Evolutionary conservation across 35 echinoderm and acorn worm genomes (phyloP).

Genomic region (Patiria miniata): DNA sequence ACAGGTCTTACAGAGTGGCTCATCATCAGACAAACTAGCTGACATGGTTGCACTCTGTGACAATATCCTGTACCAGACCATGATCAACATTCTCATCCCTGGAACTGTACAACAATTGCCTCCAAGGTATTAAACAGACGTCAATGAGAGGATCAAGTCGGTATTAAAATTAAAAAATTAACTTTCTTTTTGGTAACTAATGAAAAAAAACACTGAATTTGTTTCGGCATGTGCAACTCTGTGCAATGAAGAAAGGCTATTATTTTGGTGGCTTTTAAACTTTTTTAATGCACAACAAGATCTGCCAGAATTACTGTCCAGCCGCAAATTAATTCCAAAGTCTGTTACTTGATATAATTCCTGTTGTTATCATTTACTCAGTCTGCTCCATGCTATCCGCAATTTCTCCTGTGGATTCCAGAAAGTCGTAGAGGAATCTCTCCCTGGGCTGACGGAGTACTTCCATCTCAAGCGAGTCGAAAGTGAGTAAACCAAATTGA

Average conservation of each 20-base stretch:
- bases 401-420: conserved; percentile 63
- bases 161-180: no score
- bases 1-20: background rate
- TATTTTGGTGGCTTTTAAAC: no score
- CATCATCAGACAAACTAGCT: background rate
- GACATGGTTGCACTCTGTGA: conserved; percentile 66
- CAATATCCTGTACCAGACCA: conserved; percentile 79
- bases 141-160: no score
- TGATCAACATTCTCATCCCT: conserved; percentile 66
- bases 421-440: conserved; percentile 44
- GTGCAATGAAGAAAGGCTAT: no score
- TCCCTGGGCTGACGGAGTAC: conserved; percentile 22
- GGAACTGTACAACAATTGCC: conserved; percentile 62
- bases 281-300: no score
- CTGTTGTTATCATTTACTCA: conserved; percentile 22
- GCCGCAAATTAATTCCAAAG: no score
- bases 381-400: conserved; percentile 70
- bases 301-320: no score
- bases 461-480: conserved; percentile 39
- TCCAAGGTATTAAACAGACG: conserved; percentile 42
- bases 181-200: no score
- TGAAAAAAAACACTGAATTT: no score
- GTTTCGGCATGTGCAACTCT: no score
- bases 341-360: background rate
- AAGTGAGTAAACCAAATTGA: conserved; percentile 47